A percentile compares a stretch with the other conserved stretches of the same genome.
phyloP scores from a whole-genome alignment of 1,140 invertebrate genomes.

The Tigriopus japonicus region DNA sequence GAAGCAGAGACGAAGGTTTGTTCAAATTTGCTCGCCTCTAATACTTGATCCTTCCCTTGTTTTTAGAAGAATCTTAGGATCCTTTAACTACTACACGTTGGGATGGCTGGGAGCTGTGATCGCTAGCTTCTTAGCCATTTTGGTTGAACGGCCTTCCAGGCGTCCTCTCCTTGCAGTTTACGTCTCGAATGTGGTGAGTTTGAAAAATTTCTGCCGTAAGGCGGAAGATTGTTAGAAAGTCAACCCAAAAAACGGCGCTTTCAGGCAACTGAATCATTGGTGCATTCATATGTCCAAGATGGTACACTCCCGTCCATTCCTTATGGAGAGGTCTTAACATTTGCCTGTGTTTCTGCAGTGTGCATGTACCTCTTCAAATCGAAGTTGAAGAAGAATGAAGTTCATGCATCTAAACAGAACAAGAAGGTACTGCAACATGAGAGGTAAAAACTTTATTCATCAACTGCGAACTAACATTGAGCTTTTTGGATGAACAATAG shows the following conservation, averaged over 20 bases:
- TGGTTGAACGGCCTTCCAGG: slow-evolving; percentile 50
- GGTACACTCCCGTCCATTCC: slow-evolving; percentile 38
- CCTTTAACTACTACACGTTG: slow-evolving; percentile 44
- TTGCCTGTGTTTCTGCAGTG: background rate
- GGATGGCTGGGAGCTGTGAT: slow-evolving; percentile 49
- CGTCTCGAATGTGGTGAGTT: slow-evolving; percentile 52
- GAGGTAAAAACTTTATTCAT: too few species aligned
- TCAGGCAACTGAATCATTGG: slow-evolving; percentile 51
- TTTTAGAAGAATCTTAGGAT: slow-evolving; percentile 38
- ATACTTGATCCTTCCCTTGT: too few species aligned
- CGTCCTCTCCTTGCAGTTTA: slow-evolving; percentile 49
- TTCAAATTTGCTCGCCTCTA: too few species aligned
- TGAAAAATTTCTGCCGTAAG: background rate
- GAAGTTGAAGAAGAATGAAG: too few species aligned
- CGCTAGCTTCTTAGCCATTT: slow-evolving; percentile 45
- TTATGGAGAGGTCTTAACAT: slow-evolving; percentile 35
- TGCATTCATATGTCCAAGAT: slow-evolving; percentile 32
- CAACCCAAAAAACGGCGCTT: too few species aligned
- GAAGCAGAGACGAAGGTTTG: too few species aligned
- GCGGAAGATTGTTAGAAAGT: slow-evolving; percentile 2
- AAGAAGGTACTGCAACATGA: too few species aligned
- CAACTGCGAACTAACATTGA: too few species aligned
- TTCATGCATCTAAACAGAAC: too few species aligned
- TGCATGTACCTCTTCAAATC: background rate
- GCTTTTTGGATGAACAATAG: too few species aligned